A percentile compares a stretch with the other conserved stretches of the same genome.
These are phyloP conservation scores for Burhinus oedicnemus DNA, from an alignment of 2,113 vertebrate genomes.

Conservation along the genomic window DNA sequence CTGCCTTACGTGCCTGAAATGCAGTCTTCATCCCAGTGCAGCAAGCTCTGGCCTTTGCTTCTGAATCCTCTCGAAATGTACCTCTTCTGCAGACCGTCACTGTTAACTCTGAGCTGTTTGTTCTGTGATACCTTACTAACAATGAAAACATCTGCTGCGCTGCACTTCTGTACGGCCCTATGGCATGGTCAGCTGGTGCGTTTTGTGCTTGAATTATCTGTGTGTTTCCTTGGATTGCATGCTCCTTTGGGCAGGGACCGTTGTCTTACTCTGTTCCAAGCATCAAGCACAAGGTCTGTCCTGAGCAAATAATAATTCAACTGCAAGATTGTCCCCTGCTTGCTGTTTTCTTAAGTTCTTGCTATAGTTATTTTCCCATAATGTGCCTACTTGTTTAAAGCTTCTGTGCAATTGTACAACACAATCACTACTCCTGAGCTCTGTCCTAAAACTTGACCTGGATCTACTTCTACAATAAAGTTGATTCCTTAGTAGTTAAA, in stretches of 20 bases:
- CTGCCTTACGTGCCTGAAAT: slow-evolving; percentile 5
- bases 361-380: background rate
- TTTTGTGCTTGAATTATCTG: slow-evolving; percentile 20
- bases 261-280: slow-evolving; percentile 20
- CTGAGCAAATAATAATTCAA: background rate
- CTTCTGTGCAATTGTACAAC: background rate
- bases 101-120: slow-evolving; percentile 41
- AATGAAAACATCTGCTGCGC: background rate
- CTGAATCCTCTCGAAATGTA: slow-evolving; percentile 22
- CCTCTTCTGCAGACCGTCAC: slow-evolving; percentile 34
- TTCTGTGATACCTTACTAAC: slow-evolving; percentile 31
- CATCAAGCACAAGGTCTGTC: slow-evolving; percentile 22
- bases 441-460: background rate
- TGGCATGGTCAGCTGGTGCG: slow-evolving; percentile 17
- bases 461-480: background rate
- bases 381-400: background rate
- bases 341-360: background rate
- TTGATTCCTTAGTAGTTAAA: background rate
- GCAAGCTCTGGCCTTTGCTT: slow-evolving; percentile 19
- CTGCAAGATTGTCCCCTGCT: background rate
- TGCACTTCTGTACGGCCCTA: slow-evolving; percentile 23
- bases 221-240: slow-evolving; percentile 18
- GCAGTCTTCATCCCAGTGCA: background rate
- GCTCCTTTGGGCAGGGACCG: slow-evolving; percentile 11
- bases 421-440: background rate